Percentiles rank a stretch among this genome's conserved stretches.
phyloP scores from a whole-genome alignment of 2,888 invertebrate species.

The Nomada fabriciana region DNA sequence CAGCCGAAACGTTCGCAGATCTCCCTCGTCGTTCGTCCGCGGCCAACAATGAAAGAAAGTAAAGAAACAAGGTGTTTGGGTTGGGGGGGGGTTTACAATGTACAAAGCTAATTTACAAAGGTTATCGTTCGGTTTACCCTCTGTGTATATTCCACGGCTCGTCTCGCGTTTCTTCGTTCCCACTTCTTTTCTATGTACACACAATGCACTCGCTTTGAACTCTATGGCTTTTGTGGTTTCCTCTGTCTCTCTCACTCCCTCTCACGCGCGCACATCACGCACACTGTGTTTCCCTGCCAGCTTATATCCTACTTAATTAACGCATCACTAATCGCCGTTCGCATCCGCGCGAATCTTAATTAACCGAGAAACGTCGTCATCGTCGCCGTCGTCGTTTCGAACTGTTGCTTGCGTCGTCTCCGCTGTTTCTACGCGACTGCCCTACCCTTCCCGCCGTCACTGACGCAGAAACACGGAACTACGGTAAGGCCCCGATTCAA shows the following conservation, averaged over 20 bases:
- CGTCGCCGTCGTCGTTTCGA: not conserved
- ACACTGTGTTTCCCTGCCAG: not conserved
- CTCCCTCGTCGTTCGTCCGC: constrained; percentile 11
- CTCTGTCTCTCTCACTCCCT: constrained; percentile 48
- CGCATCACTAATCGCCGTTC: constrained; percentile 3
- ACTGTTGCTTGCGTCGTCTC: not conserved
- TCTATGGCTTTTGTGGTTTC: constrained; percentile 47
- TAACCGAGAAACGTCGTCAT: constrained; percentile 7
- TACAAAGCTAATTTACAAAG: constrained; percentile 72
- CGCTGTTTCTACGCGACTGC: not conserved
- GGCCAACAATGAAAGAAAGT: constrained; percentile 34
- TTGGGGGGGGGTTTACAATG: constrained; percentile 40
- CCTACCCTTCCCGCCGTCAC: too few species aligned
- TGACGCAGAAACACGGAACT: too few species aligned
- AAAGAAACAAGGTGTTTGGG: not conserved
- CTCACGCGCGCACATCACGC: constrained; percentile 40
- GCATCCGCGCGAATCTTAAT: constrained; percentile 12
- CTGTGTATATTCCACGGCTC: constrained; percentile 52
- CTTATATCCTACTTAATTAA: constrained; percentile 15
- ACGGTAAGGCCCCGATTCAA: too few species aligned
- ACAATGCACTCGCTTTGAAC: constrained; percentile 57
- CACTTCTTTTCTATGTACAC: constrained; percentile 50
- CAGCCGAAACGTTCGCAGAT: not conserved
- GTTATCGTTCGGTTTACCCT: constrained; percentile 63
- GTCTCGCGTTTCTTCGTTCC: constrained; percentile 46